Percentiles rank a stretch among this genome's conserved stretches.
Conservation (phyloP, 2,113 vertebrate species). For the Amphilophus citrinellus region DNA sequence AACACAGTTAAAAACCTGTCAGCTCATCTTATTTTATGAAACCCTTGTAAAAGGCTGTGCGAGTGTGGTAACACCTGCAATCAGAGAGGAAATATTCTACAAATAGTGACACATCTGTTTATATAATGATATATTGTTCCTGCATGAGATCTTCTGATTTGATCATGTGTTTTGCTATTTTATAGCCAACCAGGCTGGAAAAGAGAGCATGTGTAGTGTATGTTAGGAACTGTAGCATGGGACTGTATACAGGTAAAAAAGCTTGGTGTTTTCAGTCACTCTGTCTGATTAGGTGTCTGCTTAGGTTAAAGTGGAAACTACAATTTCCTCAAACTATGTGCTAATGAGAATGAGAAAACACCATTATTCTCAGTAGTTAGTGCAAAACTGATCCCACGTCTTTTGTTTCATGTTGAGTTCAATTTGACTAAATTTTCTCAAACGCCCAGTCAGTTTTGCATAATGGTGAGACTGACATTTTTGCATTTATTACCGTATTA, state of each 20-base stretch:
- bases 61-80: no score
- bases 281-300: not conserved
- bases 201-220: not conserved
- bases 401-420: not conserved
- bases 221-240: not conserved
- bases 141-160: not conserved
- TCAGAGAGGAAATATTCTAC: not conserved
- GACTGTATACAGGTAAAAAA: not conserved
- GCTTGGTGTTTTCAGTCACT: not conserved
- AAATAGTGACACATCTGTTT: not conserved
- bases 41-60: not conserved
- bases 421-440: not conserved
- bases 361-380: not conserved
- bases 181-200: not conserved
- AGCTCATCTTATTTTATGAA: not conserved
- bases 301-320: not conserved
- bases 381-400: not conserved
- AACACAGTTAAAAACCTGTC: not conserved
- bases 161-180: not conserved
- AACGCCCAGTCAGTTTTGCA: not conserved
- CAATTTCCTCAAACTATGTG: not conserved
- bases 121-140: not conserved
- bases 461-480: not conserved
- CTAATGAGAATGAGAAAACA: not conserved
- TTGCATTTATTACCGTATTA: not conserved